Base-by-base conservation (phyloP, 2,888 invertebrate genomes). In the Tinea semifulvella region DNA sequence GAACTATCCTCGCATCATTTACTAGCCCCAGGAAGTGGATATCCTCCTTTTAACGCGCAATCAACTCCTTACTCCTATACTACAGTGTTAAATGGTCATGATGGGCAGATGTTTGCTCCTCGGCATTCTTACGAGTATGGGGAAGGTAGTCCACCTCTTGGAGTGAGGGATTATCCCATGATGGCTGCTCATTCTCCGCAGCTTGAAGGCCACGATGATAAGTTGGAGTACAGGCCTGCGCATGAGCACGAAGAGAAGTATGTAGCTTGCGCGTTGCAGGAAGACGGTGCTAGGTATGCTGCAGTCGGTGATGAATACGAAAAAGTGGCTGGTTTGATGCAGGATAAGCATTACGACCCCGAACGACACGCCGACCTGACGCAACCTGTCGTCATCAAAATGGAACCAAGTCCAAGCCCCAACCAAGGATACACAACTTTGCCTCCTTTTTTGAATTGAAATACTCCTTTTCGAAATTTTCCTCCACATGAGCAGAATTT, bases 361-460 rank as follows among this genome's bases (percentile, higher is more conserved):
- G 77, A 77, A 22, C 63, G 79, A 42, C 83, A 82, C 54, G 56
- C 58, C 20, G 81, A 82, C 36, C 63, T 66, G 50, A 66, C 65
- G 46, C 84, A 68, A 52, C 73, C 60, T 27, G 84, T 66, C 51
- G 84, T 72, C 55, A 79, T 85, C 43, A 86, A 85, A 54, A 85
- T 79, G 76, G 86, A 86, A 56, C 84, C 85, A 16, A 79, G 72
- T 31, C 61, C 63, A 11, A 22, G 40, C 22, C 36, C 36, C 18
- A 36, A 10, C 16, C 88, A 87, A 60, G 84, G 83, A 42, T 89
- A 88, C 61, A 88, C 89, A 28, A 84, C 88, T 45, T 71, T 89
- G 72, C 89, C 89, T 77, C 88, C 89, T 85, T 89, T 90, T 88
- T 84, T 88, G 85, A 88, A 88, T 79, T 88, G 82, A 82, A 82